Evolutionary conservation across 2,888 invertebrate genomes (phyloP).

Genomic region (Poecilus cupreus): DNA sequence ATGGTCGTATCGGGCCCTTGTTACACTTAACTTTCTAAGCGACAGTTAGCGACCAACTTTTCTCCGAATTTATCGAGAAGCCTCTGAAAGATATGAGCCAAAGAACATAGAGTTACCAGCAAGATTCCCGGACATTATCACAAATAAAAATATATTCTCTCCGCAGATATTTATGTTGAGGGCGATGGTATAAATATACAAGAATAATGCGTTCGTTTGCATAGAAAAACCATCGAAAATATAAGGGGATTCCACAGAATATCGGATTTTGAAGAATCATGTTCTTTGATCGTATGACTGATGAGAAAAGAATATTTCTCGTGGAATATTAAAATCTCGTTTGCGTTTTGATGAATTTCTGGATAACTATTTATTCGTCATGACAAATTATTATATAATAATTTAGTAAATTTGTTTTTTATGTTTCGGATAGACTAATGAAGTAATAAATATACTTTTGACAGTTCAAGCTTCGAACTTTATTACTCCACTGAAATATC

Average conservation of each 20-base stretch:
- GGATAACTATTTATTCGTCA: no score
- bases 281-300: background rate
- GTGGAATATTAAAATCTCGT: no score
- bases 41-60: background rate
- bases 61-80: background rate
- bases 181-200: background rate
- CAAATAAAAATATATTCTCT: slow-evolving; percentile 21
- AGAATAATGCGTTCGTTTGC: slow-evolving; percentile 11
- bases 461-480: no score
- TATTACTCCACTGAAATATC: no score
- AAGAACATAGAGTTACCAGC: background rate
- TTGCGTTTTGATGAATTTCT: no score
- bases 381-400: no score
- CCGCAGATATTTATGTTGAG: slow-evolving; percentile 2
- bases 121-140: background rate
- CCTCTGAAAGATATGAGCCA: slow-evolving; percentile 7
- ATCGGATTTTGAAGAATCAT: background rate
- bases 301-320: background rate
- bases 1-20: background rate
- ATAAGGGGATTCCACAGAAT: background rate
- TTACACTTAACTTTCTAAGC: background rate
- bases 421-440: no score
- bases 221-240: slow-evolving; percentile 9
- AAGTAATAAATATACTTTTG: no score
- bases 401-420: no score